Evolutionary conservation across 2,888 invertebrate genomes (phyloP), one percentile per base, ranked within the genome.

Genomic region (Drepanosiphum platanoidis): DNA sequence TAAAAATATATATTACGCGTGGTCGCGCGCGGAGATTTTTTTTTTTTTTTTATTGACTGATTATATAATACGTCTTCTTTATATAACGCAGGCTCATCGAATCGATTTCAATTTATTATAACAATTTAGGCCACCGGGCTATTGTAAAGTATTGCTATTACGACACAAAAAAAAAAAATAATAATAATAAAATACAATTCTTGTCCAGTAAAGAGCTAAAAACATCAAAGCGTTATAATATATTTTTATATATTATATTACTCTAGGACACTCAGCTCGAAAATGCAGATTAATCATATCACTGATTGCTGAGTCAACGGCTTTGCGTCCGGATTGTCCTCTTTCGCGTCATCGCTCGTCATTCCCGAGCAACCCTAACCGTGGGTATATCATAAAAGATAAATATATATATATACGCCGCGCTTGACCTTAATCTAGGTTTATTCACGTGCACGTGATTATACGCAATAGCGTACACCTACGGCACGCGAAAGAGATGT

Each of bases 351-450:
- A 36, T 9, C 15, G 39, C 27, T 2, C 18, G 13, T 22, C 32
- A 52, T 74, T 58, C 5, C 46, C 34, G 9, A 22, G 46, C 52
- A 71, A 32, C 58, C 75, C 0, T 34, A 75, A 8, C 42, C 46
- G 42, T 46, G 13, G 27, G 32, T 46, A 46, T 22, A 72, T 72
- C 22, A 30, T 46, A 58, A 58, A 72, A 58, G 52, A 75, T 75
- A 58, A 7, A 58, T 75, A 58, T 22, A 34, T 34, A 42, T 42
- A 42, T 27, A 11, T 52, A 77, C 64, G 15, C 11, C 27, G 13
- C n/a, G 30, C 3, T 64, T 77, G 30, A 77, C 39, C 61, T 77
- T 77, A 77, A 78, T 64, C 30, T 4, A 15, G 39, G 77, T 30
- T 78, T 64, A 75, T 64, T 36, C 64, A 78, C 22, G 39, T 32